Evolutionary conservation across 1,140 invertebrate genomes (phyloP).

Genomic region (Cydia fagiglandana): DNA sequence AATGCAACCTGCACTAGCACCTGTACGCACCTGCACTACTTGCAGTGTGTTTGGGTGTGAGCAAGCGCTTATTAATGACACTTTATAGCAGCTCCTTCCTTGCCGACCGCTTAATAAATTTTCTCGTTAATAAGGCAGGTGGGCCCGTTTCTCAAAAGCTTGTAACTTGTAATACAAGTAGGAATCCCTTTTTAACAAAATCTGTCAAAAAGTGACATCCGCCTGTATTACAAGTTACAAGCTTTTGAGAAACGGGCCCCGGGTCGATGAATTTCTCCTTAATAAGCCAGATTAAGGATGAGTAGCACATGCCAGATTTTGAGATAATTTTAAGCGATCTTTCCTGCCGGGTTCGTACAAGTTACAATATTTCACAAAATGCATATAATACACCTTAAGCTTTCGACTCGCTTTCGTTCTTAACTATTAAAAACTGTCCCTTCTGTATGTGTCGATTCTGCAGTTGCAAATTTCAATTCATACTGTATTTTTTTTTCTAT

Average conservation of each 20-base stretch:
- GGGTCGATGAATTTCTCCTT: neutral
- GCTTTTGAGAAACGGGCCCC: too few relatives aligned
- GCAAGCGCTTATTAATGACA: too few relatives aligned
- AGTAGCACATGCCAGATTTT: too few relatives aligned
- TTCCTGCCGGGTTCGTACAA: neutral
- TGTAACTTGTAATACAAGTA: too few relatives aligned
- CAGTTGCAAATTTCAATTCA: neutral
- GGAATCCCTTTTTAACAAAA: too few relatives aligned
- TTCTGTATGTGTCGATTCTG: neutral
- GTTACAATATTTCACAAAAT: neutral
- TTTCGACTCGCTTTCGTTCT: neutral
- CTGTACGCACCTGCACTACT: neutral
- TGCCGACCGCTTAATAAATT: neutral
- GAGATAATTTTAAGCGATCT: too few relatives aligned
- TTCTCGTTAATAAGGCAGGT: neutral
- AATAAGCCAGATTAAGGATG: neutral
- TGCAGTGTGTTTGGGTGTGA: too few relatives aligned
- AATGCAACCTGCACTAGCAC: constrained; percentile 2
- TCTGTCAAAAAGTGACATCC: too few relatives aligned
- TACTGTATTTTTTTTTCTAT: neutral
- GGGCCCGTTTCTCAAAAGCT: too few relatives aligned
- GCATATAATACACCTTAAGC: neutral
- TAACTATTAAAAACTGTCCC: neutral
- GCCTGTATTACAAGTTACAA: too few relatives aligned
- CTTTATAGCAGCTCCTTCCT: neutral